These are phyloP conservation scores for Brachirus orientalis DNA, from an alignment of 2,113 vertebrate genomes.

Conservation along the genomic window DNA sequence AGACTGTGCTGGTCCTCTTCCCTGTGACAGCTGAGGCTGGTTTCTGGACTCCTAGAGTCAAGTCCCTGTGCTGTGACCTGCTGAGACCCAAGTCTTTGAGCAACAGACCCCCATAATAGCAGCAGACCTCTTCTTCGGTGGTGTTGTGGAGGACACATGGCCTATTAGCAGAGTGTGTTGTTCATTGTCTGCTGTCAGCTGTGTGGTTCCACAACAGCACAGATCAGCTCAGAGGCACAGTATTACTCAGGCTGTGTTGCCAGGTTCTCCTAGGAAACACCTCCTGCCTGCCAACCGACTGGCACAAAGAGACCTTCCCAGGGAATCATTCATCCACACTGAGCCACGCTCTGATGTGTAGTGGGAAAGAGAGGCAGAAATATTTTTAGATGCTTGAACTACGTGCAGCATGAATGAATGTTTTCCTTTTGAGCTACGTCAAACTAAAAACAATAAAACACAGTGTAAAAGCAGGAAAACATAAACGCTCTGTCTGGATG, in stretches of 20 bases:
- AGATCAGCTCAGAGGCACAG: slow-evolving; percentile 60
- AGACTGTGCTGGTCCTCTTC: neutral
- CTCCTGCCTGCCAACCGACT: slow-evolving; percentile 48
- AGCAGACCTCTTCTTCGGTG: slow-evolving; percentile 44
- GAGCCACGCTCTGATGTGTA: neutral
- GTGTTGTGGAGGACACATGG: slow-evolving; percentile 59
- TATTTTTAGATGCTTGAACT: slow-evolving; percentile 33
- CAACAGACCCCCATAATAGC: slow-evolving; percentile 35
- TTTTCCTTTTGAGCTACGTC: slow-evolving; percentile 20
- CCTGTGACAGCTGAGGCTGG: slow-evolving; percentile 20
- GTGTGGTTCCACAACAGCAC: slow-evolving; percentile 57
- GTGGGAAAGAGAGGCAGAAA: slow-evolving; percentile 18
- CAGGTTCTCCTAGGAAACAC: slow-evolving; percentile 64
- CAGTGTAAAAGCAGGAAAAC: neutral
- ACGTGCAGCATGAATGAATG: neutral
- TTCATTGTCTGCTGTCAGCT: slow-evolving; percentile 69
- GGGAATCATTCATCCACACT: slow-evolving; percentile 52
- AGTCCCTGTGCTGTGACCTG: slow-evolving; percentile 10
- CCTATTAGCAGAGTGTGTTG: slow-evolving; percentile 69
- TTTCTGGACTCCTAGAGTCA: slow-evolving; percentile 26
- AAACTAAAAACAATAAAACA: slow-evolving; percentile 18
- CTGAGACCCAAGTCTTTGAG: slow-evolving; percentile 26
- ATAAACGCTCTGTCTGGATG: neutral
- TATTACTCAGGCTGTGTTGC: slow-evolving; percentile 51
- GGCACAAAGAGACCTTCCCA: slow-evolving; percentile 51